Evolutionary conservation across 2,797 vertebrate species (phyloP), one percentile per base, ranked within the genome.

Genomic region (Chaenodraco wilsoni): DNA sequence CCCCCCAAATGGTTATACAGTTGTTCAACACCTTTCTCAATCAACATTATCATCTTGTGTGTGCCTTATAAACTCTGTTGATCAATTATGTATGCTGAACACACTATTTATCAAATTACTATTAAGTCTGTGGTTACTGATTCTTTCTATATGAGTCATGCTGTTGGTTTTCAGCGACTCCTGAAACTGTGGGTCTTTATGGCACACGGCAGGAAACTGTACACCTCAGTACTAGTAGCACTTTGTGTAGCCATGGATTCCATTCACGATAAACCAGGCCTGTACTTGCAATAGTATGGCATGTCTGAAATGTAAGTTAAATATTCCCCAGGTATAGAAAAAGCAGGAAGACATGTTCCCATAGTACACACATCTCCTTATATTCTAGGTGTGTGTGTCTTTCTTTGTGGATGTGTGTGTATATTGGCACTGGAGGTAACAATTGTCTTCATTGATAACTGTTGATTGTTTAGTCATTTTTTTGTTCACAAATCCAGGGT

Each of bases 251-350:
- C 10, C 31, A 23, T 51, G 27, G 62, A 80, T 75, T 82, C 68
- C 60, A 70, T 58, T 69, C 65, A 50, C 49, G 9, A 64, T 45
- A 12, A 12, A 15, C 69, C 69, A 61, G 45, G 80, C 49, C 76
- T 59, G 21, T 66, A 72, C 80, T 73, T 72, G 77, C 51, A 68
- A 31, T 6, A 50, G 9, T 74, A 50, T 17, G 43, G 17, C 58
- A 51, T 44, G 44, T 16, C 3, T 56, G 60, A 68, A 64, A 63
- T 67, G 23, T 13, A 56, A 69, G 51, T 80, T 48, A 65, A 79
- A 79, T 57, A 64, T 73, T 69, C 59, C 65, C 43, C 50, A 84
- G 65, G 17, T 83, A 66, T 46, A 41, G 45, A 52, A 40, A 37
- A 37, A 27, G 4, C 8, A 37, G 8, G 41, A 50, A 69, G 69